Evolutionary conservation across 2,888 invertebrate species (phyloP).

Genomic region (Eupeodes latifasciatus): DNA sequence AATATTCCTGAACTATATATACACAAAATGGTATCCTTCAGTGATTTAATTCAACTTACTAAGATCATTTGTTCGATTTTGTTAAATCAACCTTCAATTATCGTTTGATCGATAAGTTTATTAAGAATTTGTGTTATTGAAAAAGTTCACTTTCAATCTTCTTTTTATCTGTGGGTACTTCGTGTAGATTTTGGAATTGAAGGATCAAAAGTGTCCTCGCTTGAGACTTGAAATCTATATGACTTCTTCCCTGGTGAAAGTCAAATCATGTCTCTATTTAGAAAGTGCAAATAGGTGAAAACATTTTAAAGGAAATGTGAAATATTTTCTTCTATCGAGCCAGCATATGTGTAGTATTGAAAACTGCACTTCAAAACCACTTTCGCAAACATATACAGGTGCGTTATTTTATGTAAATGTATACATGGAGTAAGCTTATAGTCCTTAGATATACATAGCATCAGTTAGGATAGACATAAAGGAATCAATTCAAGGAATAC

Average conservation of each 20-base stretch:
- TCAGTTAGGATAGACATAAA: not conserved
- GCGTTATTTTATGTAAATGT: not conserved
- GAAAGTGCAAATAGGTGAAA: conserved; percentile 23
- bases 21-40: conserved; percentile 35
- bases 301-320: not conserved
- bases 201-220: not conserved
- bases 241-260: not conserved
- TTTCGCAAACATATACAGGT: too few species aligned
- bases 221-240: too few species aligned
- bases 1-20: not conserved
- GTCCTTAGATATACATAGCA: too few species aligned
- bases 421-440: not conserved
- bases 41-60: conserved; percentile 46
- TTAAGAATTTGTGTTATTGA: not conserved
- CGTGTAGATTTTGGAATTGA: not conserved
- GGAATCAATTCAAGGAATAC: conserved; percentile 7
- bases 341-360: not conserved
- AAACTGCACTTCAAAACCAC: too few species aligned
- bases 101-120: conserved; percentile 50
- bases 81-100: conserved; percentile 56
- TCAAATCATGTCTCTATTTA: conserved; percentile 31
- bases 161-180: not conserved
- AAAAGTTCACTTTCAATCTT: not conserved
- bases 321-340: not conserved
- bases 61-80: conserved; percentile 50